phyloP scores from a whole-genome alignment of 2,113 vertebrate species.

The Seriola aureovittata region DNA sequence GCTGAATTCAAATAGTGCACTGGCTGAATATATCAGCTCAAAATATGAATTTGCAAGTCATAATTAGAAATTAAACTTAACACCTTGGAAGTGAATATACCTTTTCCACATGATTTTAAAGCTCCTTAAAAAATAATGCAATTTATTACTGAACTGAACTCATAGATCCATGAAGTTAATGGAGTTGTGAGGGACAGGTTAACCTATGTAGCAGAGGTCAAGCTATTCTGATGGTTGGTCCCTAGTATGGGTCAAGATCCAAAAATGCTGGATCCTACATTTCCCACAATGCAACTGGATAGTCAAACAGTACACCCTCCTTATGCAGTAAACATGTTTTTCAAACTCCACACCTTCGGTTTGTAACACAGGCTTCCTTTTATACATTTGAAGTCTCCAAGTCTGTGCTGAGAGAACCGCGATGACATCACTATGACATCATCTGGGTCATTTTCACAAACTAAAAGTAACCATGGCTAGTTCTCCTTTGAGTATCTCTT shows the following conservation, averaged over 20 bases:
- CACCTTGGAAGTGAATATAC: background rate
- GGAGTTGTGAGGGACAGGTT: too few species aligned
- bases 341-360: too few species aligned
- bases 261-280: background rate
- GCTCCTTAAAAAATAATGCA: background rate
- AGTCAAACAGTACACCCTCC: too few species aligned
- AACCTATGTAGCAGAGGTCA: background rate
- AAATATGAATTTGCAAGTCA: background rate
- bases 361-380: background rate
- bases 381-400: background rate
- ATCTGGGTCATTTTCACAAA: background rate
- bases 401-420: background rate
- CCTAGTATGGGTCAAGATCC: too few species aligned
- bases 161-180: too few species aligned
- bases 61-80: constrained; percentile 6
- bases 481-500: too few species aligned
- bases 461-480: too few species aligned
- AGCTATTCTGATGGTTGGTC: background rate
- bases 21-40: background rate
- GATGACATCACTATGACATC: background rate
- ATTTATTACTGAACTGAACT: background rate
- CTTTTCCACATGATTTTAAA: background rate
- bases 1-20: background rate
- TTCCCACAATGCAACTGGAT: too few species aligned
- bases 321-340: too few species aligned